A percentile compares a stretch with the other conserved stretches of the same genome.
phyloP scores from a whole-genome alignment of 2,113 vertebrate species.

The Lontra canadensis region DNA sequence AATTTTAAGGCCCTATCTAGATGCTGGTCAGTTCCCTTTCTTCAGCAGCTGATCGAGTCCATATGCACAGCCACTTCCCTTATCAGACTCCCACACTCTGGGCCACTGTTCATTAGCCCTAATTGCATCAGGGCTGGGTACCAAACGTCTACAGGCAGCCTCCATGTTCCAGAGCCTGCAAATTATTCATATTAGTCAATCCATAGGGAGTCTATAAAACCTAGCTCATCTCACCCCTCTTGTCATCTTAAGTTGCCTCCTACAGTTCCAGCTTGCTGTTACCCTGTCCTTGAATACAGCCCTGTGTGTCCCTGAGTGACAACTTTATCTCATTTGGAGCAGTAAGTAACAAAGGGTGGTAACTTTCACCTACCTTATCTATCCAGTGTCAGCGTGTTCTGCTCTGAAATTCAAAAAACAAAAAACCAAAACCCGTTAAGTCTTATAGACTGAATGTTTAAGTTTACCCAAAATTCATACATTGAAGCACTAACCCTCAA shows the following conservation, averaged over 20 bases:
- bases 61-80: background rate
- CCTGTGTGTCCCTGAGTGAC: background rate
- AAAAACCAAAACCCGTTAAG: background rate
- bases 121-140: background rate
- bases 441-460: background rate
- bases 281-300: background rate
- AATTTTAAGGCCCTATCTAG: background rate
- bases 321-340: background rate
- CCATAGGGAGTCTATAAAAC: background rate
- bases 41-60: background rate
- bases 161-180: background rate
- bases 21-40: background rate
- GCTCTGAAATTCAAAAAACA: background rate
- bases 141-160: background rate
- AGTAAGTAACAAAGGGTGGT: background rate
- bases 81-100: background rate
- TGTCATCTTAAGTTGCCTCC: background rate
- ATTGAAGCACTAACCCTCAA: background rate
- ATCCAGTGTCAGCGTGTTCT: background rate
- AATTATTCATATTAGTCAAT: background rate
- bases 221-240: background rate
- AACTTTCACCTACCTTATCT: background rate
- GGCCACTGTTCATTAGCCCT: background rate
- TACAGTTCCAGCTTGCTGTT: background rate
- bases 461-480: background rate